These are phyloP conservation scores for Caracal caracal DNA, from an alignment of 2,113 vertebrate genomes.

Conservation along the genomic window DNA sequence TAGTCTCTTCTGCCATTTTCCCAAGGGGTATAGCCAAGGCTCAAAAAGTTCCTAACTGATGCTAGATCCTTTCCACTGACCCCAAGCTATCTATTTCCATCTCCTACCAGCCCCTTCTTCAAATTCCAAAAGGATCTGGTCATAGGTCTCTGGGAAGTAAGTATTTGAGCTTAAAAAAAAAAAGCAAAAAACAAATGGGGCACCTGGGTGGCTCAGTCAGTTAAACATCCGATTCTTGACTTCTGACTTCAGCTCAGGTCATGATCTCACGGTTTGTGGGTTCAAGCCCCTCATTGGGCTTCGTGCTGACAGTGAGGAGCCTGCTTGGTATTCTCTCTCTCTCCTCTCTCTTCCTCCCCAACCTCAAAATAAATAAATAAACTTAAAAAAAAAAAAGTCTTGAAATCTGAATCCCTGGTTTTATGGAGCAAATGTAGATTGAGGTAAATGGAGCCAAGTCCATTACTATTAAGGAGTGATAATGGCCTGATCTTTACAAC, in stretches of 20 bases:
- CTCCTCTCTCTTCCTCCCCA: too few relatives aligned
- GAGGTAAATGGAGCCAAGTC: background rate
- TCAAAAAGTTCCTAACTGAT: background rate
- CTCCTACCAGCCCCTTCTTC: background rate
- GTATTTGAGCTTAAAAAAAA: background rate
- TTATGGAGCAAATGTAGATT: background rate
- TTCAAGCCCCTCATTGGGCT: too few relatives aligned
- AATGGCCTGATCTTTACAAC: background rate
- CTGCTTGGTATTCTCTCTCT: too few relatives aligned
- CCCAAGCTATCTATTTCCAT: background rate
- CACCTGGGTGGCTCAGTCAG: too few relatives aligned
- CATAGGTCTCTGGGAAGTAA: background rate
- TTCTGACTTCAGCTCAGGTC: too few relatives aligned
- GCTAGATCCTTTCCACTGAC: background rate
- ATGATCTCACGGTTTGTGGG: too few relatives aligned
- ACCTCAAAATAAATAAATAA: too few relatives aligned
- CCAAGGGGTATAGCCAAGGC: background rate
- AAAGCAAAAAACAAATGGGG: too few relatives aligned
- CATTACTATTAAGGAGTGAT: background rate
- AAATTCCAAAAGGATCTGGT: background rate
- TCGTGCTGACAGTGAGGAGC: too few relatives aligned
- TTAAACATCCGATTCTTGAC: too few relatives aligned
- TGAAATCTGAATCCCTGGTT: background rate
- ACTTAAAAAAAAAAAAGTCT: background rate
- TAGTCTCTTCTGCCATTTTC: background rate